These are phyloP conservation scores for Lates japonicus DNA, from an alignment of 2,797 vertebrate species.

Conservation along the genomic window DNA sequence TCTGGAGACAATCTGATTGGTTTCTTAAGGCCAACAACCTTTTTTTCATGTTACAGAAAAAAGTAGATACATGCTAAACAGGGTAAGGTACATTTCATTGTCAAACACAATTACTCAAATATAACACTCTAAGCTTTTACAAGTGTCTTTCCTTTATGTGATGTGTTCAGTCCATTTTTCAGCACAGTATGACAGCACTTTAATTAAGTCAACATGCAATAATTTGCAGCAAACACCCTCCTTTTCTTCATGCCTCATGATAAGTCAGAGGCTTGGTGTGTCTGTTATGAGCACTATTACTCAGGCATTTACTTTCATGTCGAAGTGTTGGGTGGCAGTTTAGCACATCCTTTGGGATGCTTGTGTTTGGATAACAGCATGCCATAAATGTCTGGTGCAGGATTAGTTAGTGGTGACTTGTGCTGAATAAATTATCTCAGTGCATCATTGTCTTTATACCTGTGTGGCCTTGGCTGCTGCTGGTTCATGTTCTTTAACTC, in stretches of 20 bases:
- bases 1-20: neutral
- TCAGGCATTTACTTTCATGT: slow-evolving; percentile 47
- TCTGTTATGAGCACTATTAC: slow-evolving; percentile 35
- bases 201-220: slow-evolving; percentile 58
- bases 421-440: slow-evolving; percentile 60
- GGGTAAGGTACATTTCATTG: neutral
- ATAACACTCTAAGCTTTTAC: neutral
- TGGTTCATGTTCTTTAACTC: slow-evolving; percentile 30
- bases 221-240: slow-evolving; percentile 50
- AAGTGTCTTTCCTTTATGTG: slow-evolving; percentile 7
- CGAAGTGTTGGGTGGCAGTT: slow-evolving; percentile 50
- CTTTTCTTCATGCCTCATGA: slow-evolving; percentile 35
- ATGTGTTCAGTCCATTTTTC: slow-evolving; percentile 29
- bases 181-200: slow-evolving; percentile 26
- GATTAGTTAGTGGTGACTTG: slow-evolving; percentile 55
- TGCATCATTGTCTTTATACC: slow-evolving; percentile 43
- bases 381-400: slow-evolving; percentile 65
- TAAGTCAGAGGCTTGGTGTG: slow-evolving; percentile 22
- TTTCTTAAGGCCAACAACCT: neutral
- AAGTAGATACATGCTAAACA: neutral
- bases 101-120: neutral
- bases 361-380: slow-evolving; percentile 65
- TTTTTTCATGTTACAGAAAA: neutral
- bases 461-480: slow-evolving; percentile 16
- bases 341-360: slow-evolving; percentile 52